These are phyloP conservation scores for Fulica atra DNA, from an alignment of 2,113 vertebrate genomes.

Conservation along the genomic window DNA sequence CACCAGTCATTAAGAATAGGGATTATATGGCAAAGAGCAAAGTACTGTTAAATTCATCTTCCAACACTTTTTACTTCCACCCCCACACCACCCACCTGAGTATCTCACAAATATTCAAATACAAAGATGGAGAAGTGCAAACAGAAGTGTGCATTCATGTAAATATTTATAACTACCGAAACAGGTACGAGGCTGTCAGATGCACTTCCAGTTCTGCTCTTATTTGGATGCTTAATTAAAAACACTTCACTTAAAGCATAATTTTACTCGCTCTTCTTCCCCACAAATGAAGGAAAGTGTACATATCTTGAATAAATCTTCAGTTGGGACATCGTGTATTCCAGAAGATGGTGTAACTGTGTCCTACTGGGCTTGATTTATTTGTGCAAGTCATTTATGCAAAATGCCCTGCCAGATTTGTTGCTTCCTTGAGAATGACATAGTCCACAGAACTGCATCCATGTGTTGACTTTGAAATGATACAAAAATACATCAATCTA, in stretches of 20 bases:
- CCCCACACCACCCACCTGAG: background rate
- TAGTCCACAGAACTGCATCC: background rate
- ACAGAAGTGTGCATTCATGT: background rate
- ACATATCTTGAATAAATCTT: background rate
- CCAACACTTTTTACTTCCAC: background rate
- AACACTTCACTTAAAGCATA: background rate
- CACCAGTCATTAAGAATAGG: background rate
- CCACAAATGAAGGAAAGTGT: background rate
- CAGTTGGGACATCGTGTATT: background rate
- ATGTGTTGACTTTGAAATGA: background rate
- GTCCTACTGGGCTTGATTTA: background rate
- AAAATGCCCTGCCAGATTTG: background rate
- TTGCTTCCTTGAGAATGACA: background rate
- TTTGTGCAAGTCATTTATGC: background rate
- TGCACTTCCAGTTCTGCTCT: background rate
- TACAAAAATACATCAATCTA: background rate
- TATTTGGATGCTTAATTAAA: background rate
- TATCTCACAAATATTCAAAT: background rate
- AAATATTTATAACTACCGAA: background rate
- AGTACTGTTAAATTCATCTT: background rate
- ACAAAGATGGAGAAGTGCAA: background rate
- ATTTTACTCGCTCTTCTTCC: background rate
- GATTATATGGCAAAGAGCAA: background rate
- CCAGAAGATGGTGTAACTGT: background rate
- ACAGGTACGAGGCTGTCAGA: background rate